These are phyloP conservation scores for Empis stercorea DNA, from an alignment of 2,888 invertebrate species.

Conservation along the genomic window DNA sequence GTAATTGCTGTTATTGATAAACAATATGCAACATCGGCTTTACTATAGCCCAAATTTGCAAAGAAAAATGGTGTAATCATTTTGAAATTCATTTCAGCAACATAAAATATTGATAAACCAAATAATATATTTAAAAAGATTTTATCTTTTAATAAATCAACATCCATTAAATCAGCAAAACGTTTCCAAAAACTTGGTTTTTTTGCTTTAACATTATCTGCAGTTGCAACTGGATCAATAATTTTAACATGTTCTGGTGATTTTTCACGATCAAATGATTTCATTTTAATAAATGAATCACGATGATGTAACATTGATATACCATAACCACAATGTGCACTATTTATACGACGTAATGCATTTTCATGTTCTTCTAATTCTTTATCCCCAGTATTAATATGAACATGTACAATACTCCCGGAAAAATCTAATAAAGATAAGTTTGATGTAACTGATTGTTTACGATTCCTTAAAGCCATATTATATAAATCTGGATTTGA, in stretches of 20 bases:
- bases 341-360: conserved; percentile 31
- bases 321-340: conserved; percentile 23
- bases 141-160: conserved; percentile 57
- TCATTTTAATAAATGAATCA: conserved; percentile 35
- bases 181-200: conserved; percentile 40
- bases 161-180: conserved; percentile 54
- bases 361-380: conserved; percentile 34
- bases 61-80: conserved; percentile 60
- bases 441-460: conserved; percentile 56
- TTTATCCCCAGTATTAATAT: conserved; percentile 43
- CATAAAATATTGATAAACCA: conserved; percentile 59
- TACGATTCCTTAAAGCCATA: conserved; percentile 41
- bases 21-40: conserved; percentile 57
- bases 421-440: conserved; percentile 63
- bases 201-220: conserved; percentile 12
- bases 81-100: conserved; percentile 62
- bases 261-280: conserved; percentile 23
- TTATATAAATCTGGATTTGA: conserved; percentile 40
- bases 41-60: conserved; percentile 46
- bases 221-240: conserved; percentile 8
- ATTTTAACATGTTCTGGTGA: conserved; percentile 13
- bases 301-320: conserved; percentile 20
- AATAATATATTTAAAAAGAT: conserved; percentile 59
- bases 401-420: conserved; percentile 57
- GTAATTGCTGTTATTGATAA: conserved; percentile 61